Percentiles rank a stretch among this genome's conserved stretches.
Conservation (phyloP, 2,797 vertebrate species). For the Acanthurus lineatus region DNA sequence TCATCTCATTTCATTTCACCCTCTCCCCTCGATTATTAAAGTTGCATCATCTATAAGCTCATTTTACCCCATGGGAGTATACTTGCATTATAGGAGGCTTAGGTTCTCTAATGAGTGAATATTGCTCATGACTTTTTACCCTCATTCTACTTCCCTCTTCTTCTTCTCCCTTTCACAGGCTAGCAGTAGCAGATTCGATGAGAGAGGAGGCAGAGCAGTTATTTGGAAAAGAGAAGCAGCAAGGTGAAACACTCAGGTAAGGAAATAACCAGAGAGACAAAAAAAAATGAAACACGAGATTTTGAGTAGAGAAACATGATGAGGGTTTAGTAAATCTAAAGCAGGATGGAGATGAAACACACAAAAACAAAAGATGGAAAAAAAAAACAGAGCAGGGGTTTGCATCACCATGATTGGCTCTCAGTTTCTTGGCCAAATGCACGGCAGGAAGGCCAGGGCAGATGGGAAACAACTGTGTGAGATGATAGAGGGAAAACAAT, state of each 20-base stretch:
- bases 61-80: slow-evolving; percentile 48
- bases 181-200: slow-evolving; percentile 73
- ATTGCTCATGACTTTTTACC: slow-evolving; percentile 22
- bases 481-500: slow-evolving; percentile 57
- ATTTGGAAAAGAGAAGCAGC: slow-evolving; percentile 78
- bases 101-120: slow-evolving; percentile 45
- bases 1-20: slow-evolving; percentile 60
- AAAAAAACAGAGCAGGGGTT: slow-evolving; percentile 25
- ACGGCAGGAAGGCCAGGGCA: slow-evolving; percentile 70
- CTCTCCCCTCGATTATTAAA: slow-evolving; percentile 54
- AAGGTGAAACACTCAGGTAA: slow-evolving; percentile 86
- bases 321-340: slow-evolving; percentile 23
- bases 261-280: slow-evolving; percentile 36
- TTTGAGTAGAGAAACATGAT: not conserved
- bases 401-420: slow-evolving; percentile 48
- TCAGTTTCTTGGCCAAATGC: slow-evolving; percentile 59
- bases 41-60: slow-evolving; percentile 57
- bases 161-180: slow-evolving; percentile 41
- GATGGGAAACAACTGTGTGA: slow-evolving; percentile 77
- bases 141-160: slow-evolving; percentile 27
- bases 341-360: slow-evolving; percentile 30
- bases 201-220: slow-evolving; percentile 75
- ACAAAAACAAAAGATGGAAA: slow-evolving; percentile 33
- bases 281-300: not conserved
- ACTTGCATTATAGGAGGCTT: slow-evolving; percentile 38